Evolutionary conservation across 2,113 vertebrate species (phyloP).

Genomic region (Origma solitaria): DNA sequence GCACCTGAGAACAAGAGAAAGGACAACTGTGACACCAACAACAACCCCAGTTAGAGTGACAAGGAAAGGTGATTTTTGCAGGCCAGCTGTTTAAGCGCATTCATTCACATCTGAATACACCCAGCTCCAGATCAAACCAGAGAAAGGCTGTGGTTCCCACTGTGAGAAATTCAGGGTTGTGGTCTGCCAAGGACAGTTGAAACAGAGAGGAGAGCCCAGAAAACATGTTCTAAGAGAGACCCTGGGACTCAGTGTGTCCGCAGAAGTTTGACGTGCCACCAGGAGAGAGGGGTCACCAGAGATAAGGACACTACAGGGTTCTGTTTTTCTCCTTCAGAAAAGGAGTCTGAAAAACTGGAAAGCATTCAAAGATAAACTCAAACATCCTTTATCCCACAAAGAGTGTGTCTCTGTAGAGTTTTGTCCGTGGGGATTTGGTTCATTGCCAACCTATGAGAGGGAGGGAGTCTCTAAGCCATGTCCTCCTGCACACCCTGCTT

Average conservation of each 20-base stretch:
- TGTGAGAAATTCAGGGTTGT: neutral
- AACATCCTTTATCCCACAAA: neutral
- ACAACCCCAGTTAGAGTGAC: neutral
- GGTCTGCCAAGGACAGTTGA: neutral
- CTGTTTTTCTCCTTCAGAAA: neutral
- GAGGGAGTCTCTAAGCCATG: neutral
- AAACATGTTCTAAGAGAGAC: neutral
- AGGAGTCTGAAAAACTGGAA: neutral
- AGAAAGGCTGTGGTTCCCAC: neutral
- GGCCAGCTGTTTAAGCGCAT: neutral
- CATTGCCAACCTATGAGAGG: neutral
- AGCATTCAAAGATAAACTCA: neutral
- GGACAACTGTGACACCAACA: rapidly evolving
- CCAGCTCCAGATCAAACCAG: neutral
- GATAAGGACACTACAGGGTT: neutral
- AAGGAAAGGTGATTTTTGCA: neutral
- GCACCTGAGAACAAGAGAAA: neutral
- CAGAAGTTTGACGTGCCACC: neutral
- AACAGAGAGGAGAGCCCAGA: neutral
- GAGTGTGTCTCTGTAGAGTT: neutral
- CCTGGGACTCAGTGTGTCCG: neutral
- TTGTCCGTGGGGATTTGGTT: neutral
- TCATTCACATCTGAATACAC: neutral
- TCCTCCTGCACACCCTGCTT: neutral
- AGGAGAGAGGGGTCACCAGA: neutral